phyloP scores from a whole-genome alignment of 1,140 invertebrate genomes.

The Amphibalanus amphitrite region DNA sequence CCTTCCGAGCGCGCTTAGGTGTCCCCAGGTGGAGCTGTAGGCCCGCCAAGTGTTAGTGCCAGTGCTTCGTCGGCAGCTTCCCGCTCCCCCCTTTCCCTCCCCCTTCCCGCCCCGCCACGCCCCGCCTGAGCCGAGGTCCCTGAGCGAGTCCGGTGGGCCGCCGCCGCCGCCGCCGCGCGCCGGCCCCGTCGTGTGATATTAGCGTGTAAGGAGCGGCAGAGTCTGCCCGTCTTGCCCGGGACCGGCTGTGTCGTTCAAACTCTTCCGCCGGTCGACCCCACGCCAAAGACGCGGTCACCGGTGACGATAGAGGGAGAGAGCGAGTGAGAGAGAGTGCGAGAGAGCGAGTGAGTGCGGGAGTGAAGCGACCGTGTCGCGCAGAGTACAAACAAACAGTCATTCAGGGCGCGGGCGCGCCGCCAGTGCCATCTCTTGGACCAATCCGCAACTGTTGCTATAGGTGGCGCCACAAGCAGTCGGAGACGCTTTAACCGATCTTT shows the following conservation, averaged over 20 bases:
- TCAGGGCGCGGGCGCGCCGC: background rate
- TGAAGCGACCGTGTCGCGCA: background rate
- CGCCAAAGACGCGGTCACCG: no score
- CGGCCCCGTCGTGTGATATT: background rate
- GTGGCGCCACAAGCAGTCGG: no score
- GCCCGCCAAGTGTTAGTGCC: background rate
- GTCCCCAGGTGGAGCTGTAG: background rate
- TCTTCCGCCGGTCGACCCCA: no score
- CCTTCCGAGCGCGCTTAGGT: background rate
- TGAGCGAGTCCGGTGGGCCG: no score
- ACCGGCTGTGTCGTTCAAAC: no score
- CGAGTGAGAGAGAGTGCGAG: background rate
- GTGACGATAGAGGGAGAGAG: background rate
- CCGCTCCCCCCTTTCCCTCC: no score
- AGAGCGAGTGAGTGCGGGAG: no score
- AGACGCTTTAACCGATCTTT: no score
- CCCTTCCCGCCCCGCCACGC: no score
- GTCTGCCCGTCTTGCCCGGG: background rate
- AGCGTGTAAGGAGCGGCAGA: background rate
- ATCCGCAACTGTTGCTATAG: background rate
- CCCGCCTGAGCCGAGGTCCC: no score
- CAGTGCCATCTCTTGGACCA: background rate
- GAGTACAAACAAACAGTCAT: background rate
- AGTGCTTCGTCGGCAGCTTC: background rate
- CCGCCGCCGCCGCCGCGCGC: no score